Evolutionary conservation across 2,113 vertebrate species (phyloP).

Genomic region (human): DNA sequence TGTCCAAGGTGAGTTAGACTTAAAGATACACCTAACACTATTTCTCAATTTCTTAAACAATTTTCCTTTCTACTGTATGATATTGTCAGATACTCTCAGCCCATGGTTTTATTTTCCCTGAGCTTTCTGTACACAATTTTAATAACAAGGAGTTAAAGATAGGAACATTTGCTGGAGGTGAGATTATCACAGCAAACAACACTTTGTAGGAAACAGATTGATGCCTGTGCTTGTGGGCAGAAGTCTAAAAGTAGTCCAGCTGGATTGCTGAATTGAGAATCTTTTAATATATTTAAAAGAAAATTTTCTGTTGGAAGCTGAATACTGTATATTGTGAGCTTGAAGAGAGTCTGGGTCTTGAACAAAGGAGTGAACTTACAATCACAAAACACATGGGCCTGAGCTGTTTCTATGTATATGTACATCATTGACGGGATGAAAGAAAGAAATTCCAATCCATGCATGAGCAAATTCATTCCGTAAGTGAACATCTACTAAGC

Average conservation of each 20-base stretch:
- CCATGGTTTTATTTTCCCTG: background rate
- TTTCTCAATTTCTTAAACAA: background rate
- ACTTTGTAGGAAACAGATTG: conserved; percentile 63
- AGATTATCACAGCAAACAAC: conserved; percentile 75
- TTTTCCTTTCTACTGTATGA: background rate
- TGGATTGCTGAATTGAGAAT: conserved; percentile 8
- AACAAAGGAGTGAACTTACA: background rate
- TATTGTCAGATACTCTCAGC: background rate
- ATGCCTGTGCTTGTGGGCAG: conserved; percentile 58
- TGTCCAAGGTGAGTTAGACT: background rate
- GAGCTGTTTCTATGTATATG: background rate
- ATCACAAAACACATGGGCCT: background rate
- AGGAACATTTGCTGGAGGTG: conserved; percentile 66
- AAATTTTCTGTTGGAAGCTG: background rate
- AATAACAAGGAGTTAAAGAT: conserved; percentile 67
- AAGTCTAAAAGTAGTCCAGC: conserved; percentile 59
- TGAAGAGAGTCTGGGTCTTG: background rate
- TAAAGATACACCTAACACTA: background rate
- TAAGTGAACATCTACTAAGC: background rate
- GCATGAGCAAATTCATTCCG: background rate
- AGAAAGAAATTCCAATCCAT: background rate
- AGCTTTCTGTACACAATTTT: background rate
- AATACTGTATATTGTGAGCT: background rate
- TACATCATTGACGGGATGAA: background rate
- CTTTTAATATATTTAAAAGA: conserved; percentile 2